phyloP scores from a whole-genome alignment of 1,140 invertebrate species.

The Rhyacophila brunnea region DNA sequence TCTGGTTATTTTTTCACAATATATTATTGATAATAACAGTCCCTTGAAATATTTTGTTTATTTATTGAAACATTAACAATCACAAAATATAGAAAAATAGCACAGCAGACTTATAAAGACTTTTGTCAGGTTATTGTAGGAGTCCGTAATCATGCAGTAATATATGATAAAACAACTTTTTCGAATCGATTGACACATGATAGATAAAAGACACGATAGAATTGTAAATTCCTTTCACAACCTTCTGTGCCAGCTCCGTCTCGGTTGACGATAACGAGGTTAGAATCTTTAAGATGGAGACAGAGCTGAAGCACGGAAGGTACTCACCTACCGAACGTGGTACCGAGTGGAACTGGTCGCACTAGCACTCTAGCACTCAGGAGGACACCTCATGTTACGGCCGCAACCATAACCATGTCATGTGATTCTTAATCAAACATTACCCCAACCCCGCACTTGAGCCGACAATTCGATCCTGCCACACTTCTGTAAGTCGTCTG shows the following conservation, averaged over 20 bases:
- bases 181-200: background rate
- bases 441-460: conserved; percentile 26
- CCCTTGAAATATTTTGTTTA: too few species aligned
- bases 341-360: background rate
- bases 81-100: too few species aligned
- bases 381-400: background rate
- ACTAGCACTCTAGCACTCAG: too few species aligned
- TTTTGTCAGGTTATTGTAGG: too few species aligned
- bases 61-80: too few species aligned
- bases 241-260: conserved; percentile 33
- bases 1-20: too few species aligned
- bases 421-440: conserved; percentile 31
- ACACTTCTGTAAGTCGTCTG: conserved; percentile 54
- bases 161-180: too few species aligned
- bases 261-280: background rate
- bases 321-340: conserved; percentile 34
- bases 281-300: conserved; percentile 8
- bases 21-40: too few species aligned
- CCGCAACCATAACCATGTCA: conserved; percentile 15
- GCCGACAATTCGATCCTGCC: conserved; percentile 32
- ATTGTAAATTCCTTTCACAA: conserved; percentile 6
- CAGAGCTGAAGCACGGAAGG: conserved; percentile 32
- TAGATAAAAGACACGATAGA: background rate
- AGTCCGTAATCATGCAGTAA: too few species aligned
- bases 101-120: too few species aligned